Evolutionary conservation across 2,113 vertebrate genomes (phyloP).

Genomic region (Marcusenius ussheri): DNA sequence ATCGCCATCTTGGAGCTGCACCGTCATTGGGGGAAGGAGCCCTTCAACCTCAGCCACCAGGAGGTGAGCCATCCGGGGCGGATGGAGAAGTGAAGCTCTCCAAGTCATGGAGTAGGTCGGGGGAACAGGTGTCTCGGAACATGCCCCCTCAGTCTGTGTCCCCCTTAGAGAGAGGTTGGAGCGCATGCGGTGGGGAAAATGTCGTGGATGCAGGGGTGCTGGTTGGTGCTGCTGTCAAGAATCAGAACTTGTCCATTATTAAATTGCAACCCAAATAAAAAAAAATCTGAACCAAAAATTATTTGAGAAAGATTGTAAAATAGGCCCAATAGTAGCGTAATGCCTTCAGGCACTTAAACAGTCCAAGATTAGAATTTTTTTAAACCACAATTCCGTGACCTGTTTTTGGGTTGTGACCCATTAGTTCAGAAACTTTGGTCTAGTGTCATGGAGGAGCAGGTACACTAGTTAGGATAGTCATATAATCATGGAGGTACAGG

Average conservation of each 20-base stretch:
- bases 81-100: background rate
- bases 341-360: background rate
- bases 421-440: background rate
- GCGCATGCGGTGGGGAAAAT: background rate
- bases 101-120: background rate
- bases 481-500: too few relatives aligned
- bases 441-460: background rate
- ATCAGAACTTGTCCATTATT: background rate
- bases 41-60: slow-evolving; percentile 87
- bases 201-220: background rate
- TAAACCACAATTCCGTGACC: background rate
- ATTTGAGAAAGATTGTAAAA: background rate
- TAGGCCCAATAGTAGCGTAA: background rate
- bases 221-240: background rate
- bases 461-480: too few relatives aligned
- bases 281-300: background rate
- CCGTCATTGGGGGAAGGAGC: slow-evolving; percentile 83
- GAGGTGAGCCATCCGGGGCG: slow-evolving; percentile 62
- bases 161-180: background rate
- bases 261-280: background rate
- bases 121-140: background rate
- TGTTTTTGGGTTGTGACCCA: background rate
- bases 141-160: background rate
- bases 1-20: slow-evolving; percentile 93
- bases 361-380: background rate